phyloP scores from a whole-genome alignment of 1,140 invertebrate species.

The Zaprionus africanus region DNA sequence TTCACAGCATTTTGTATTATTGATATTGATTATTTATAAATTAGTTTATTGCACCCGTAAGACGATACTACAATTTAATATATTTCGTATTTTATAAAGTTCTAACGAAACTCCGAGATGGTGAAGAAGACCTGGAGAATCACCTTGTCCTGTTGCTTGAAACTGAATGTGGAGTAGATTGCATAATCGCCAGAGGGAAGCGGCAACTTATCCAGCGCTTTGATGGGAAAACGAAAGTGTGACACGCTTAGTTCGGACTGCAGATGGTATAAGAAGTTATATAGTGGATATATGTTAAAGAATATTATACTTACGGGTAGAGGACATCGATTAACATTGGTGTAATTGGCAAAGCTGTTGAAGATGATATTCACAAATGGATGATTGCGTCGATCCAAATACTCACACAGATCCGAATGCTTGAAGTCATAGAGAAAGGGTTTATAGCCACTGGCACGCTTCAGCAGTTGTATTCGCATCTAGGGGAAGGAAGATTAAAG shows the following conservation, averaged over 20 bases:
- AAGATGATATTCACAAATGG: conserved; percentile 72
- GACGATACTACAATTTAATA: no score
- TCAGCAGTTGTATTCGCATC: conserved; percentile 72
- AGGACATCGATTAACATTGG: conserved; percentile 59
- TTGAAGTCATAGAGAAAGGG: conserved; percentile 69
- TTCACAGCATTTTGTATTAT: conserved; percentile 21
- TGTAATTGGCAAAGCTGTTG: conserved; percentile 62
- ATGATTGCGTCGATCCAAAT: conserved; percentile 72
- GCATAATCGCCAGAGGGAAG: conserved; percentile 68
- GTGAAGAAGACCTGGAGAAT: conserved; percentile 64
- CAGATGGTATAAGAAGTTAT: not conserved
- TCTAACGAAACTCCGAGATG: conserved; percentile 55
- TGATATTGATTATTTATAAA: not conserved
- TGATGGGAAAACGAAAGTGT: conserved; percentile 66
- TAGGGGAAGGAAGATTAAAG: conserved; percentile 4
- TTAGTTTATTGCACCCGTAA: conserved; percentile 1
- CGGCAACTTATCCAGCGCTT: conserved; percentile 56
- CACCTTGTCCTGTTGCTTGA: conserved; percentile 34
- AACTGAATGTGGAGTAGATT: conserved; percentile 60
- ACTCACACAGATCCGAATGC: conserved; percentile 63
- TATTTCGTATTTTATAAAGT: no score
- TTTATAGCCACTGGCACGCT: conserved; percentile 73
- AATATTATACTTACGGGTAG: conserved; percentile 46
- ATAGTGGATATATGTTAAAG: not conserved
- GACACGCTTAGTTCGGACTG: conserved; percentile 56